Evolutionary conservation across 1,140 invertebrate species (phyloP).

Genomic region (Danaus plexippus): DNA sequence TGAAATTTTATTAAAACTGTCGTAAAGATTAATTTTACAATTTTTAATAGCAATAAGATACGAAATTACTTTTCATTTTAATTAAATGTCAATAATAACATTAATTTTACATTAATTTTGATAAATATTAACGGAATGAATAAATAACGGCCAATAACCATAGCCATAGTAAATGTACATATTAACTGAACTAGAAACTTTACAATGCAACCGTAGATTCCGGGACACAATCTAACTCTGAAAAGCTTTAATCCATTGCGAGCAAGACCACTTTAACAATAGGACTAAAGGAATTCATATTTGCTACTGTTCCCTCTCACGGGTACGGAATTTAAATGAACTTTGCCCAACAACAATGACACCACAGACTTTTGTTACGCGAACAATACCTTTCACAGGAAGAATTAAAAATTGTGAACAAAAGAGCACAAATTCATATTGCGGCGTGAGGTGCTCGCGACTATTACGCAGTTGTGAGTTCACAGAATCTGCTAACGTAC

Average conservation of each 20-base stretch:
- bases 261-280: constrained; percentile 55
- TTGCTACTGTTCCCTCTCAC: constrained; percentile 61
- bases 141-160: no score
- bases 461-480: constrained; percentile 30
- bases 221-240: constrained; percentile 40
- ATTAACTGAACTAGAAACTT: constrained; percentile 17
- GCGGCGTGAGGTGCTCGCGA: constrained; percentile 40
- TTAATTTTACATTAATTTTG: no score
- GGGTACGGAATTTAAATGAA: constrained; percentile 62
- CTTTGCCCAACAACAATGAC: constrained; percentile 64
- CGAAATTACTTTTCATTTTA: no score
- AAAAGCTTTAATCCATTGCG: constrained; percentile 44
- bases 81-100: no score
- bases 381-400: constrained; percentile 67
- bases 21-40: no score
- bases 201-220: constrained; percentile 26
- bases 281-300: constrained; percentile 59
- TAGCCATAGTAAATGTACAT: not conserved
- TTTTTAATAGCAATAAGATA: no score
- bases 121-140: no score
- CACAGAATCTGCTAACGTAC: constrained; percentile 11
- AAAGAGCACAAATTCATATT: constrained; percentile 68
- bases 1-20: no score
- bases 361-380: constrained; percentile 61
- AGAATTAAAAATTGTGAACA: constrained; percentile 65